Evolutionary conservation across 2,797 vertebrate genomes (phyloP).

Genomic region (Luscinia megarhynchos): DNA sequence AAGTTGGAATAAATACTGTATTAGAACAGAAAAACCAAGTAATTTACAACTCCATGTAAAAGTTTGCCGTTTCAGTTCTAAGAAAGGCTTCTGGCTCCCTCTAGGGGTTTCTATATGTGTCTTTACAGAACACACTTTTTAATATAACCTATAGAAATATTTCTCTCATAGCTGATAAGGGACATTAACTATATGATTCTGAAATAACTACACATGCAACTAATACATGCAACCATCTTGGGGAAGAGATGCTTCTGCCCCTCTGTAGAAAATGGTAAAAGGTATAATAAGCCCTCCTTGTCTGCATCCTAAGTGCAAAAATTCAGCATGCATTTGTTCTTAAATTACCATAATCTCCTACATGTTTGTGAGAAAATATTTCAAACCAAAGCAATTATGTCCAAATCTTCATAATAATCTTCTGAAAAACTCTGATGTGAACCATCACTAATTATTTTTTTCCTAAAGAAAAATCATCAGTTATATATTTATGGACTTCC

Average conservation of each 20-base stretch:
- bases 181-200: background rate
- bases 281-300: background rate
- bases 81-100: slow-evolving; percentile 55
- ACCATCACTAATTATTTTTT: background rate
- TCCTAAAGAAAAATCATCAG: background rate
- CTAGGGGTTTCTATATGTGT: slow-evolving; percentile 39
- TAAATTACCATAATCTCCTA: background rate
- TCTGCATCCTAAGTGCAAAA: background rate
- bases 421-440: background rate
- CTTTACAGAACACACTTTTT: accelerated
- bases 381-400: background rate
- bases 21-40: background rate
- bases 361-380: background rate
- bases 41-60: background rate
- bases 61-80: background rate
- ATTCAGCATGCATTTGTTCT: background rate
- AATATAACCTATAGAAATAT: background rate
- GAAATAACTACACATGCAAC: background rate
- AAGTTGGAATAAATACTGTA: background rate
- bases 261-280: background rate
- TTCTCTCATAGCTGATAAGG: background rate
- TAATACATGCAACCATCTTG: background rate
- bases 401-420: background rate
- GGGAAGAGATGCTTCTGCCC: background rate
- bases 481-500: background rate